Percentiles rank a stretch among this genome's conserved stretches.
Evolutionary conservation across 2,888 invertebrate genomes (phyloP).

Genomic region (Xylota segnis): DNA sequence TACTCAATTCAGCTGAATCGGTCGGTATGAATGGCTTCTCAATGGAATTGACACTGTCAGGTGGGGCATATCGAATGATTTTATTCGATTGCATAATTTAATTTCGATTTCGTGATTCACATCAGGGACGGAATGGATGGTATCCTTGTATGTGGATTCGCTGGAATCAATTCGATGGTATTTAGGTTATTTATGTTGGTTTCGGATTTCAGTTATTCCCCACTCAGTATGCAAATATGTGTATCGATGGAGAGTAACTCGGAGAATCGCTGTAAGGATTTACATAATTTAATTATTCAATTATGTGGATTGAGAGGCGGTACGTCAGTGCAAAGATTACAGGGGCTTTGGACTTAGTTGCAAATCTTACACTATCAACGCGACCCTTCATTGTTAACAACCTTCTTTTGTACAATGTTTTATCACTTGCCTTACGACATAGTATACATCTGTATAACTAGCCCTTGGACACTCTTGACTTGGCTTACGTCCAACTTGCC

Average conservation of each 20-base stretch:
- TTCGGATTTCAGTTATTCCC: neutral
- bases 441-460: no score
- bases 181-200: neutral
- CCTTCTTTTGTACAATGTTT: no score
- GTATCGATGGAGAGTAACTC: neutral
- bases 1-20: constrained; percentile 25
- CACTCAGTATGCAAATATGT: neutral
- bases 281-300: no score
- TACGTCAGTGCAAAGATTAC: no score
- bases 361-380: no score
- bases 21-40: constrained; percentile 42
- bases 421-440: no score
- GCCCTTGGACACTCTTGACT: no score
- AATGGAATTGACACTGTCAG: constrained; percentile 44
- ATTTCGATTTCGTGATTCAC: constrained; percentile 37
- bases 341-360: no score
- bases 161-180: neutral
- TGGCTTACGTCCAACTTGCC: no score
- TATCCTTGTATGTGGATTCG: neutral
- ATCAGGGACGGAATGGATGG: neutral
- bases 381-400: no score
- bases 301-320: no score
- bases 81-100: constrained; percentile 50
- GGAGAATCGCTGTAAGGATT: no score
- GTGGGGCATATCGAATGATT: constrained; percentile 45